Conservation (phyloP, 2,888 invertebrate species). For the Sericinus montela region DNA sequence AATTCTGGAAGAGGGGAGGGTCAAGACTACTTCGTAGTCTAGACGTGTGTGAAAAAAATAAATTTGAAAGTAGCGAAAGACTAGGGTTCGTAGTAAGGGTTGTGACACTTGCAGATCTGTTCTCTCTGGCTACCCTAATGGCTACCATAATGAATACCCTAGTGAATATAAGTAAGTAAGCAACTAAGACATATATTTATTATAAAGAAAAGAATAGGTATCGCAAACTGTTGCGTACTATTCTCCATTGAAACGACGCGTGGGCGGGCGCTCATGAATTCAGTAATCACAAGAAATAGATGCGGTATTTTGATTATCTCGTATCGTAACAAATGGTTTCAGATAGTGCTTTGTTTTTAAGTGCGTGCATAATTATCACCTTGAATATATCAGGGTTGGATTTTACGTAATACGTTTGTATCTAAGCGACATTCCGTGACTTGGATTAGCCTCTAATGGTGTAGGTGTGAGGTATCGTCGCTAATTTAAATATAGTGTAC, state of each 20-base stretch:
- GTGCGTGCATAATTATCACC: conserved; percentile 17
- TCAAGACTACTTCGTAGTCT: too few relatives aligned
- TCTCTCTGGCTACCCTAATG: too few relatives aligned
- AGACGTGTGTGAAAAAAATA: too few relatives aligned
- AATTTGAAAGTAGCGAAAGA: too few relatives aligned
- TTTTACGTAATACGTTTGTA: conserved; percentile 13
- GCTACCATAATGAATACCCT: too few relatives aligned
- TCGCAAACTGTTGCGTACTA: conserved; percentile 4
- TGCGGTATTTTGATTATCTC: conserved; percentile 17
- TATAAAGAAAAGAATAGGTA: background rate
- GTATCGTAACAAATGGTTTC: conserved; percentile 15
- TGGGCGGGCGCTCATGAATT: conserved; percentile 19
- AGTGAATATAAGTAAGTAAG: too few relatives aligned
- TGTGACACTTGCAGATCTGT: too few relatives aligned
- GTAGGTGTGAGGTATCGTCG: conserved; percentile 12
- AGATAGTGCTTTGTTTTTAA: conserved; percentile 18
- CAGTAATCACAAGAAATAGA: conserved; percentile 15
- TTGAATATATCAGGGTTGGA: conserved; percentile 12
- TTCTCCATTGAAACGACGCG: background rate
- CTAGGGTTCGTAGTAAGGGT: too few relatives aligned
- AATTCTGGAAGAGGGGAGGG: too few relatives aligned
- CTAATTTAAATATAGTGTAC: conserved; percentile 17
- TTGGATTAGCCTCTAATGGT: conserved; percentile 10
- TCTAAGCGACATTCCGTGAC: conserved; percentile 19
- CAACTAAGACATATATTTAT: too few relatives aligned